Percentiles rank a stretch among this genome's conserved stretches.
Conservation (phyloP, 2,113 vertebrate species). For the Scomber japonicus region DNA sequence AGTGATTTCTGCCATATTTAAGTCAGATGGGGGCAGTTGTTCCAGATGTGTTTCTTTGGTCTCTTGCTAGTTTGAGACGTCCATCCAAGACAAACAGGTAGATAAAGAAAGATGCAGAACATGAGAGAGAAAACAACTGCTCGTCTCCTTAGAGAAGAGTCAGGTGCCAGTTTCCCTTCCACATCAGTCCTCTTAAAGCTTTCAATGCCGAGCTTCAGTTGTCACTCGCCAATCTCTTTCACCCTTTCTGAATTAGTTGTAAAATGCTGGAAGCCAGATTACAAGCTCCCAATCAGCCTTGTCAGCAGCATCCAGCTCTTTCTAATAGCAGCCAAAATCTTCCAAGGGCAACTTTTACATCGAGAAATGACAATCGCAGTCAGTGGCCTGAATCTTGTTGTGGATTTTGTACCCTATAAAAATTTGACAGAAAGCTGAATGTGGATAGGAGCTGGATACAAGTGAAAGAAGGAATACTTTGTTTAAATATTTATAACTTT, state of each 20-base stretch:
- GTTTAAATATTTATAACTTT: slow-evolving; percentile 19
- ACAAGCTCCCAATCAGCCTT: slow-evolving; percentile 4
- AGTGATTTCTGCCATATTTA: slow-evolving; percentile 33
- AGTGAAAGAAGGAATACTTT: not conserved
- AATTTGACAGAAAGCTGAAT: not conserved
- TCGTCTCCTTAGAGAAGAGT: not conserved
- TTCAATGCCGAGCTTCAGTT: slow-evolving; percentile 10
- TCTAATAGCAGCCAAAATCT: slow-evolving; percentile 40
- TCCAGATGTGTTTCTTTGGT: slow-evolving; percentile 31
- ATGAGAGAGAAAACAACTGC: slow-evolving; percentile 15
- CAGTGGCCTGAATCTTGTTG: slow-evolving; percentile 40
- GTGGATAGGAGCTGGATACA: no score
- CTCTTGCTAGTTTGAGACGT: slow-evolving; percentile 51
- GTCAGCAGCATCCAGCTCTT: slow-evolving; percentile 17
- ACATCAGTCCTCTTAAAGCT: slow-evolving; percentile 11
- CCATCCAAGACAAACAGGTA: slow-evolving; percentile 41
- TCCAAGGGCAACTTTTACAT: slow-evolving; percentile 6
- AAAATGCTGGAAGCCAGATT: slow-evolving; percentile 1
- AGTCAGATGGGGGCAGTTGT: not conserved
- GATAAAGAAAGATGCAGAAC: slow-evolving; percentile 27
- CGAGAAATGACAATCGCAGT: slow-evolving; percentile 73
- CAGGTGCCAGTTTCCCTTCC: slow-evolving; percentile 26
- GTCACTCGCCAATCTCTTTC: slow-evolving; percentile 5
- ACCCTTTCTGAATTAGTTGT: slow-evolving; percentile 21
- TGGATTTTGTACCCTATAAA: slow-evolving; percentile 17